These are phyloP conservation scores for Calliphora vicina DNA, from an alignment of 1,140 invertebrate species.

Conservation along the genomic window DNA sequence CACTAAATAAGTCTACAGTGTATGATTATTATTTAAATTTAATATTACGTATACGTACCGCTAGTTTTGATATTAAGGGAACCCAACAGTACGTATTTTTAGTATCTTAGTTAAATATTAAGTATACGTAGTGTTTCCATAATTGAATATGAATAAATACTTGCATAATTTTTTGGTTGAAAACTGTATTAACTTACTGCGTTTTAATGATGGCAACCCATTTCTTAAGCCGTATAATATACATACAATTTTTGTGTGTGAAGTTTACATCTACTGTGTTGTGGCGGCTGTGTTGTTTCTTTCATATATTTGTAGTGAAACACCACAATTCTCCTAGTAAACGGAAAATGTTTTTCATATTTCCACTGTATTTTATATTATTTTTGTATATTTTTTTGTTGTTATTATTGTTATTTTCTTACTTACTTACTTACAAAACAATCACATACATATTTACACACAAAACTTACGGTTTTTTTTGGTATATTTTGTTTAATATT, in stretches of 20 bases:
- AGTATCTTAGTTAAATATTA: neutral
- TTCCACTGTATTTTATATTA: neutral
- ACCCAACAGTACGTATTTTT: no score
- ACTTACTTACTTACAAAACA: neutral
- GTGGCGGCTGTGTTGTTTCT: neutral
- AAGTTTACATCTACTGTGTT: neutral
- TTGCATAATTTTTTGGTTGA: neutral
- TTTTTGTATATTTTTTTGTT: conserved; percentile 2
- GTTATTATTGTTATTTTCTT: neutral
- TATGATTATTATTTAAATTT: no score
- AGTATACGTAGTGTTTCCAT: neutral
- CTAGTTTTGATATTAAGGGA: no score
- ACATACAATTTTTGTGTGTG: neutral
- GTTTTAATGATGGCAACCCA: conserved; percentile 1
- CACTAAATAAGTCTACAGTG: no score
- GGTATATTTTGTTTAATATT: neutral
- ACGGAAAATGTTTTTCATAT: conserved; percentile 24
- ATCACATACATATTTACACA: neutral
- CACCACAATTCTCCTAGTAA: conserved; percentile 16
- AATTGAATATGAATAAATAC: no score
- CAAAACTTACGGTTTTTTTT: neutral
- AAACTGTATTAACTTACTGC: neutral
- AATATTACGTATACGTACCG: neutral
- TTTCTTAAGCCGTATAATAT: neutral
- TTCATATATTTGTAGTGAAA: neutral